Base-by-base conservation (phyloP, 2,113 vertebrate species). In the Anas platyrhynchos region DNA sequence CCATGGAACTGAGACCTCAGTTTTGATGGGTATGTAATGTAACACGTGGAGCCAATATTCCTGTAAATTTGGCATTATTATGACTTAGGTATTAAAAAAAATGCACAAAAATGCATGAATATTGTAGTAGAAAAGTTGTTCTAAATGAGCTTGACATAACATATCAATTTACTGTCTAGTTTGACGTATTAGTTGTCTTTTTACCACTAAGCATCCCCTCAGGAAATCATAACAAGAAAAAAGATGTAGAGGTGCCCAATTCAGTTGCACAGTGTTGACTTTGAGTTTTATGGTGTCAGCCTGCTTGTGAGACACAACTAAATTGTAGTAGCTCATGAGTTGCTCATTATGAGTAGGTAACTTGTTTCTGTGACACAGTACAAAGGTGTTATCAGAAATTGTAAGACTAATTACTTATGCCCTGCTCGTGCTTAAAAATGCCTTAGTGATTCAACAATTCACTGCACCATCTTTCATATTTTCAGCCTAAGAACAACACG, bases 71-170 rank as follows among this genome's bases (percentile, higher is more conserved):
- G 26, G 22, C 15, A 50, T 93, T 87, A 83, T 52, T 46, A 58
- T 62, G 10, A 75, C 74, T 84, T 50, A 66, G 12, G 2, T 72
- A 52, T 67, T 55, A 75, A 85, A 85, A 85, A 85, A 72, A 6
- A 17, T 54, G 8, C 23, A 71, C 83, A 96, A 94, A 95, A 78
- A 74, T 73, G 63, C 20, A 73, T 88, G 13, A 94, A 94, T 95
- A 80, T 66, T 78, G 46, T 72, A 69, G 48, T 36, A 34, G 5
- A 61, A 69, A 95, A 62, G 41, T 84, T 83, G 36, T 6, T 90
- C 96, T 96, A 96, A 97, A 96, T 88, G 72, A 97, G 80, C 79
- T 71, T 83, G 69, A 96, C 67, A 86, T 90, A 61, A 58, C 41
- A 61, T 92, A 91, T 96, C 93, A 83, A 84, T 95, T 96, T 95